These are phyloP conservation scores for Cataglyphis hispanica DNA, from an alignment of 1,140 invertebrate genomes.

Conservation along the genomic window DNA sequence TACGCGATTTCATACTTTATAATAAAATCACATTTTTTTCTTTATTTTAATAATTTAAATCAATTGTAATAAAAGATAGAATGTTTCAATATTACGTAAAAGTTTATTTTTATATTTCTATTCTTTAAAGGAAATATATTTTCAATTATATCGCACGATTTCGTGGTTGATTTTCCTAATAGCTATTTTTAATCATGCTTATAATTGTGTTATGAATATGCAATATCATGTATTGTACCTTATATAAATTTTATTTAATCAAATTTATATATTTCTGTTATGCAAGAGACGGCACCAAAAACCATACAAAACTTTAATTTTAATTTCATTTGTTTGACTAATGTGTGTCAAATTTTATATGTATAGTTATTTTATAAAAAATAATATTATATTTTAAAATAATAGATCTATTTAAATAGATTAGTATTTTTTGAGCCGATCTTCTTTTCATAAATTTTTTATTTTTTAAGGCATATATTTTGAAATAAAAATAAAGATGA, in stretches of 20 bases:
- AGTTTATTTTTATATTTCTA: not conserved
- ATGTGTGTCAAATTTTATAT: not conserved
- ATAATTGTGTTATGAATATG: slow-evolving; percentile 25
- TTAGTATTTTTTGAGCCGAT: not conserved
- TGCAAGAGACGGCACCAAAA: not conserved
- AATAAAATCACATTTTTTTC: not conserved
- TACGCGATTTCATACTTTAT: not conserved
- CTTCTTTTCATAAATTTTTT: slow-evolving; percentile 3
- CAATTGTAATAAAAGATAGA: not conserved
- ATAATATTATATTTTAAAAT: not conserved
- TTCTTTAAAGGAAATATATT: not conserved
- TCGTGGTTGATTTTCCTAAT: not conserved
- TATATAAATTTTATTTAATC: slow-evolving; percentile 20
- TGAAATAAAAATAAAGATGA: not conserved
- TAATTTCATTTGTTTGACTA: not conserved
- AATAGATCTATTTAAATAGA: not conserved
- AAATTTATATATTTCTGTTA: slow-evolving; percentile 1
- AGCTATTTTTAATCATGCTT: not conserved
- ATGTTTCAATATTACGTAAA: not conserved
- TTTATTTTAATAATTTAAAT: not conserved
- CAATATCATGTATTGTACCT: slow-evolving; percentile 9
- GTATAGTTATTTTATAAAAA: not conserved
- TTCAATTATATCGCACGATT: not conserved
- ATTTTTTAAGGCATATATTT: not conserved
- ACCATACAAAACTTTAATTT: too few relatives aligned